Evolutionary conservation across 2,797 vertebrate species (phyloP).

Genomic region (Lemur catta): DNA sequence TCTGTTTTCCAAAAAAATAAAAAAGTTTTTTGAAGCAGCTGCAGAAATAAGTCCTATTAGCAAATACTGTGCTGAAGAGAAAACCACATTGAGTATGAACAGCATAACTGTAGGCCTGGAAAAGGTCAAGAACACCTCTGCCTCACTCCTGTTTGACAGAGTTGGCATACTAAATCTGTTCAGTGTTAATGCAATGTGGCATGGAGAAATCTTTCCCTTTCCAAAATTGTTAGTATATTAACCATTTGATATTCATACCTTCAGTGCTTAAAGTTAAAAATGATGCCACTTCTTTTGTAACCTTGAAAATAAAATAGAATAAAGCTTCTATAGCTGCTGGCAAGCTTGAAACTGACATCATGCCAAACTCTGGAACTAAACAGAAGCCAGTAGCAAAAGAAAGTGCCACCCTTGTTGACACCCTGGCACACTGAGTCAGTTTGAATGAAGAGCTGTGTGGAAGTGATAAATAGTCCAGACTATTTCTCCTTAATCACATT

Average conservation of each 20-base stretch:
- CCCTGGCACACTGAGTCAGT: constrained; percentile 58
- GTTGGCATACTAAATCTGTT: constrained; percentile 34
- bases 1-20: constrained; percentile 71
- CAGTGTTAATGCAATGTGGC: constrained; percentile 36
- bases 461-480: constrained; percentile 47
- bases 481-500: constrained; percentile 28
- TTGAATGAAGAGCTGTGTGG: constrained; percentile 59
- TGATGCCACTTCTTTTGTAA: constrained; percentile 63
- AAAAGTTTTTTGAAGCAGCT: neutral
- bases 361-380: constrained; percentile 72
- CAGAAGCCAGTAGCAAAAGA: constrained; percentile 72
- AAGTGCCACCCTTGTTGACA: constrained; percentile 70
- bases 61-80: constrained; percentile 57
- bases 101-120: constrained; percentile 59
- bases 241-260: neutral
- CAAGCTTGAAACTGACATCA: constrained; percentile 52
- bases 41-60: constrained; percentile 60
- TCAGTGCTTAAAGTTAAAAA: constrained; percentile 33
- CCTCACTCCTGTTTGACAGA: constrained; percentile 23
- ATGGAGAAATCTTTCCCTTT: neutral
- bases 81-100: constrained; percentile 62
- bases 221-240: constrained; percentile 49
- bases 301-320: constrained; percentile 74
- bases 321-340: constrained; percentile 60
- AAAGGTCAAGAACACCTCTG: constrained; percentile 69